phyloP scores from a whole-genome alignment of 2,113 vertebrate species.

The Scatophagus argus region DNA sequence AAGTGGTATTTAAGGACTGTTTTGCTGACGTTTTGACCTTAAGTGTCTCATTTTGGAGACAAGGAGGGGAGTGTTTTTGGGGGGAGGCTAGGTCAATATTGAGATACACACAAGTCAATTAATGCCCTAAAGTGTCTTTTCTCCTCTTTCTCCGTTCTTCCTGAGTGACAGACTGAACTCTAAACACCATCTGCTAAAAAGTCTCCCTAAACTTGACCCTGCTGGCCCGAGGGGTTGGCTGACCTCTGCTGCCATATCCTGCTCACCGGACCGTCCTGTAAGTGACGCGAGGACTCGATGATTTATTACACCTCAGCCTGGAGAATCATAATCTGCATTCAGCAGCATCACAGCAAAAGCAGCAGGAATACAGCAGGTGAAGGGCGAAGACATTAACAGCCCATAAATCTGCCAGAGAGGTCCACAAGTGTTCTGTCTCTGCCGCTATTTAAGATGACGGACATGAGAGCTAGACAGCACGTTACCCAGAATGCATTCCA shows the following conservation, averaged over 20 bases:
- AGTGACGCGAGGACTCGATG: conserved; percentile 30
- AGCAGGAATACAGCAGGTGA: conserved; percentile 43
- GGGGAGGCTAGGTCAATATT: conserved; percentile 58
- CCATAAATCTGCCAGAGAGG: conserved; percentile 69
- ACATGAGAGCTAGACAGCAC: conserved; percentile 64
- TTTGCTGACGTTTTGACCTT: conserved; percentile 77
- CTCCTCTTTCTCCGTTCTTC: conserved; percentile 61
- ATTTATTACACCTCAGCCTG: conserved; percentile 48
- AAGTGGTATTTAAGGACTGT: conserved; percentile 74
- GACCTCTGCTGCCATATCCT: conserved; percentile 54
- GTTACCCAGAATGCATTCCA: conserved; percentile 78
- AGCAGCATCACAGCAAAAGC: conserved; percentile 65
- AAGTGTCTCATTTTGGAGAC: conserved; percentile 72
- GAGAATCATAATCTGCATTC: conserved; percentile 56
- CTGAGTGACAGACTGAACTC: conserved; percentile 75
- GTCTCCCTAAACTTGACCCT: conserved; percentile 81
- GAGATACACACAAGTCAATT: conserved; percentile 69
- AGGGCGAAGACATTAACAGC: conserved; percentile 59
- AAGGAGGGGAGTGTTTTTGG: conserved; percentile 10
- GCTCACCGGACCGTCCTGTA: conserved; percentile 27
- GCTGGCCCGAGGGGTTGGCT: conserved; percentile 45
- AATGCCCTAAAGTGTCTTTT: conserved; percentile 72
- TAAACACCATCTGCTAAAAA: conserved; percentile 79
- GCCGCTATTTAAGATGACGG: conserved; percentile 71
- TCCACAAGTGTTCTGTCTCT: conserved; percentile 70